Percentiles rank a stretch among this genome's conserved stretches.
phyloP scores from a whole-genome alignment of 1,140 invertebrate species.

The Ooceraea biroi region DNA sequence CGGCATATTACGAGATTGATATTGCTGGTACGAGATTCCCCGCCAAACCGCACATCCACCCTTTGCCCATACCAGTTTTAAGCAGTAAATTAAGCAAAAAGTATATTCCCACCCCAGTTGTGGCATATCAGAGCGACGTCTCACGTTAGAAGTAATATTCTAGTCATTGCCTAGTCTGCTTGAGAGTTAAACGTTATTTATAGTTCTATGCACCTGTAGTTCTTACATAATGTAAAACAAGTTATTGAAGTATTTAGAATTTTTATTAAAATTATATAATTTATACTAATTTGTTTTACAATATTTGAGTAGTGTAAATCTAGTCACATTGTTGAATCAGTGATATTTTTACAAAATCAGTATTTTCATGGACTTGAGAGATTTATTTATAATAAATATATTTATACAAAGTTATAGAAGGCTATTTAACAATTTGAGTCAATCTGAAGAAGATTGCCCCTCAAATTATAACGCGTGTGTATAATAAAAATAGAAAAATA shows the following conservation, averaged over 20 bases:
- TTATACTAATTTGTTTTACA: too few species aligned
- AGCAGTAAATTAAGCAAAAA: slow-evolving; percentile 77
- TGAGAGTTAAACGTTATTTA: not conserved
- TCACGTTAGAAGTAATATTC: slow-evolving; percentile 62
- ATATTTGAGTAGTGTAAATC: too few species aligned
- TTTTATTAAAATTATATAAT: too few species aligned
- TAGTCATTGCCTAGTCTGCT: slow-evolving; percentile 13
- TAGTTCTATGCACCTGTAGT: not conserved
- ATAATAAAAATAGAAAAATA: slow-evolving; percentile 64
- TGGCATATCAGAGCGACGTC: slow-evolving; percentile 75
- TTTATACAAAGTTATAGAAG: slow-evolving; percentile 74
- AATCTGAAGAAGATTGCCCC: slow-evolving; percentile 15
- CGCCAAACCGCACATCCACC: slow-evolving; percentile 88
- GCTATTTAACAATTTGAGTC: slow-evolving; percentile 63
- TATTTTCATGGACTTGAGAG: slow-evolving; percentile 37
- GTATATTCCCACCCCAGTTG: slow-evolving; percentile 79
- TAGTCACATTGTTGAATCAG: not conserved
- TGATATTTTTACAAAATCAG: not conserved
- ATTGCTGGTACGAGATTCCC: slow-evolving; percentile 89
- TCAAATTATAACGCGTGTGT: slow-evolving; percentile 66
- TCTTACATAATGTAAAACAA: too few species aligned
- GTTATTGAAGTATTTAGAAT: too few species aligned
- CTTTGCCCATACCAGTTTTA: slow-evolving; percentile 83
- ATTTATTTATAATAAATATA: slow-evolving; percentile 76
- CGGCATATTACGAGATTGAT: slow-evolving; percentile 89